Base-by-base conservation (phyloP, 2,113 vertebrate genomes). In the Apus apus region DNA sequence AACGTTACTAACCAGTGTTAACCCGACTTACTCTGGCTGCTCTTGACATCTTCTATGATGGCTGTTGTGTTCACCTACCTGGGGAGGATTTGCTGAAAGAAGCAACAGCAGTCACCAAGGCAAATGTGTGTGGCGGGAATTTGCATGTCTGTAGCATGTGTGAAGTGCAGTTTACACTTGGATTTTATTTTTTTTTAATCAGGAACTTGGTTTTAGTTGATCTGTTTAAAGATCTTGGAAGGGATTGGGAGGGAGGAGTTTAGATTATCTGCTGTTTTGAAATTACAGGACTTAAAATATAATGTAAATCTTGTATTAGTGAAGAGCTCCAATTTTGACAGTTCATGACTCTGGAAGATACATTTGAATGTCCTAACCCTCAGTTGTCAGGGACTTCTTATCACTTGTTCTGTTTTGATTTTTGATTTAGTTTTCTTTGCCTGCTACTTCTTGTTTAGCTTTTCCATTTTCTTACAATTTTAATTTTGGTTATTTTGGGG, bases 401-500 rank as follows among this genome's bases (percentile, higher is more conserved):
- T 91, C 88, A 85, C 93, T 87, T 97, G 91, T 95, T 96, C 88
- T 95, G 1, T 96, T 97, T 97, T 97, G 77, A 38, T 95, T 97
- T 98, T 96, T 97, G 56, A 68, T 97, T 98, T 97, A 96, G 96
- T 97, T 98, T 97, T 97, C 94, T 97, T 98, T 97, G 95, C 95
- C 97, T 98, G 87, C 78, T 96, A 95, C 95, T 97, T 96, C 83
- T 97, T 96, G 96, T 98, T 98, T 96, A 84, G 50, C 96, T 98
- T 98, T 98, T 98, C 98, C 94, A 96, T 98, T 98, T 97, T 98
- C 98, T 98, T 98, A 98, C 98, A 96, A 97, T 98, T 97, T 98
- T 98, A 98, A 99, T 99, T 99, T 99, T 97, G 98, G 98, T 99
- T 98, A 97, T 98, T 98, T 99, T 98, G 98, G 98, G 98, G 99